Conservation (phyloP, 2,797 vertebrate species). For the Alectoris magna region DNA sequence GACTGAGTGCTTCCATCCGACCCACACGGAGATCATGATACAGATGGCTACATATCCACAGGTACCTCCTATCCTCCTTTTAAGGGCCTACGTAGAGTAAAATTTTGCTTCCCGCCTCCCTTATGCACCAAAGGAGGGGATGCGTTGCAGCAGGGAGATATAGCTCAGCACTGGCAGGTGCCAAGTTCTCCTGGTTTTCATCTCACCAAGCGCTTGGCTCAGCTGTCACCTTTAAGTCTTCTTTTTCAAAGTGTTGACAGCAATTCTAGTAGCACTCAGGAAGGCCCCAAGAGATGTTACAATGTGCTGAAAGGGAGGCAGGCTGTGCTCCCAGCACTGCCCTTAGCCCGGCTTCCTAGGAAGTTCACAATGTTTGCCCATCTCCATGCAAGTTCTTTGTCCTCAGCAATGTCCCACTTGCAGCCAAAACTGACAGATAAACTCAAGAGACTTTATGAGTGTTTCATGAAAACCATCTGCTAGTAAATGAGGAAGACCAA, state of each 20-base stretch:
- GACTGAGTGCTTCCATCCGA: background rate
- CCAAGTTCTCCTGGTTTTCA: slow-evolving; percentile 6
- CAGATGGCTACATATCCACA: background rate
- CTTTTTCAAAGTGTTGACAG: slow-evolving; percentile 27
- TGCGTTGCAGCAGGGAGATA: accelerated
- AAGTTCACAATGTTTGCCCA: background rate
- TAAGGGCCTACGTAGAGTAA: background rate
- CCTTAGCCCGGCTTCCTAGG: slow-evolving; percentile 1
- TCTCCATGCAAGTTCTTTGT: background rate
- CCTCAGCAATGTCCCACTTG: background rate
- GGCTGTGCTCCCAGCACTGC: background rate
- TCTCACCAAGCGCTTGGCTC: background rate
- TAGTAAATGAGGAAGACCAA: background rate
- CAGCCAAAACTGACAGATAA: background rate
- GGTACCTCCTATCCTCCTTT: background rate
- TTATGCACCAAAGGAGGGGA: accelerated
- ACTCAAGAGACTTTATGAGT: background rate
- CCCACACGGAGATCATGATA: accelerated
- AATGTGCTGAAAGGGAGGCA: slow-evolving; percentile 10
- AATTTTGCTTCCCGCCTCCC: accelerated
- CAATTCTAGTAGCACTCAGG: background rate
- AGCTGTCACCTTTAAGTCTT: background rate
- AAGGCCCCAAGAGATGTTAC: background rate
- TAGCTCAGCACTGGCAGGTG: background rate
- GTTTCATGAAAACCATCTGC: background rate